phyloP scores from a whole-genome alignment of 2,888 invertebrate species.

The Quadroppia sp. region DNA sequence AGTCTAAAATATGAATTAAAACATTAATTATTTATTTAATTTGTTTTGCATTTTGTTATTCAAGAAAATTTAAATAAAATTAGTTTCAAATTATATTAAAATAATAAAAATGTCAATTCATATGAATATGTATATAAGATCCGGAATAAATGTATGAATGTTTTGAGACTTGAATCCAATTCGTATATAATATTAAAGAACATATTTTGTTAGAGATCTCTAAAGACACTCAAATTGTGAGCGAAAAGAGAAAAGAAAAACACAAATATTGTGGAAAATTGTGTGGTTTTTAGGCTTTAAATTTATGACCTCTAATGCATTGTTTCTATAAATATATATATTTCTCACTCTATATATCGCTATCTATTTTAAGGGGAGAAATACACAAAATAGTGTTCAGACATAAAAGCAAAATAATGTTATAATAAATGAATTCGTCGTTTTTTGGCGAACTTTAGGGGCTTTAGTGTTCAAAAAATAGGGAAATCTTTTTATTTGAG shows the following conservation, averaged over 20 bases:
- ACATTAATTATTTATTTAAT: too few relatives aligned
- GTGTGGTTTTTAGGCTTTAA: conserved; percentile 30
- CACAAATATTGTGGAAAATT: conserved; percentile 30
- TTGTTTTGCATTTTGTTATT: too few relatives aligned
- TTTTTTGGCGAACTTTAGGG: background rate
- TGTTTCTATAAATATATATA: background rate
- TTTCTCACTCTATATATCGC: background rate
- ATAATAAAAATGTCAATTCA: too few relatives aligned
- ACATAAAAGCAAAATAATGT: conserved; percentile 35
- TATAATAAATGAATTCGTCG: conserved; percentile 31
- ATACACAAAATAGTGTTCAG: conserved; percentile 20
- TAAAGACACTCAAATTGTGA: background rate
- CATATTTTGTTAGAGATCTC: too few relatives aligned
- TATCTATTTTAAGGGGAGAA: background rate
- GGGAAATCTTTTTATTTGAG: conserved; percentile 2
- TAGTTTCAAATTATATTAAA: too few relatives aligned
- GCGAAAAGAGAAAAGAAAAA: background rate
- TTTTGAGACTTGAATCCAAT: too few relatives aligned
- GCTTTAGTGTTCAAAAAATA: background rate
- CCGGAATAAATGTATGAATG: too few relatives aligned
- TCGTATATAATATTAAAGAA: too few relatives aligned
- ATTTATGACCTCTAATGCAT: conserved; percentile 32
- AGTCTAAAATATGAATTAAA: too few relatives aligned
- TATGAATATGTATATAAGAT: too few relatives aligned
- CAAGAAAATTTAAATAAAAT: too few relatives aligned